phyloP scores from a whole-genome alignment of 53 echinoderm and acorn worm species.

The Mesocentrotus franciscanus region DNA sequence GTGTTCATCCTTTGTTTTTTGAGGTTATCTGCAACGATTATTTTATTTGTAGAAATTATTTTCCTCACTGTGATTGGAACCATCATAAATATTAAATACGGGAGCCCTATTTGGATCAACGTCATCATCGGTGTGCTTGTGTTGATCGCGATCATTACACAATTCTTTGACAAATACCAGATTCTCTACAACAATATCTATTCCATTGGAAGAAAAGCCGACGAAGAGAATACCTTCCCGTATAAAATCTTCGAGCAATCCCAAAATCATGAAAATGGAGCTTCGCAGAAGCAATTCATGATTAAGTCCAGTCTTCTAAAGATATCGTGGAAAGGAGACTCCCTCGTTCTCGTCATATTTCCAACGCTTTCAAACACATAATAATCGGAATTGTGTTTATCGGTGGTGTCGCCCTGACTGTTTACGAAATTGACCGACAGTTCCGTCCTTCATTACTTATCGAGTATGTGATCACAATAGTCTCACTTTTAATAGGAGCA shows the following conservation, averaged over 20 bases:
- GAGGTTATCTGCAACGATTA: not conserved
- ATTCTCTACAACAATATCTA: not conserved
- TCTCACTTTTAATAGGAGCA: not conserved
- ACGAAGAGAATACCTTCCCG: not conserved
- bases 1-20: not conserved
- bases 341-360: not conserved
- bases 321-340: not conserved
- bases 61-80: conserved; percentile 1
- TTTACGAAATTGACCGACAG: not conserved
- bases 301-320: not conserved
- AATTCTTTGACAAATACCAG: conserved; percentile 31
- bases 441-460: not conserved
- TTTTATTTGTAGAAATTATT: not conserved
- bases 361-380: not conserved
- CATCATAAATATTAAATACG: not conserved
- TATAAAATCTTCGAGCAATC: no score
- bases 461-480: not conserved
- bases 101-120: conserved; percentile 15
- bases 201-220: conserved; percentile 15
- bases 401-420: not conserved
- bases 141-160: not conserved
- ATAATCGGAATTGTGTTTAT: not conserved
- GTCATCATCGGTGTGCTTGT: not conserved
- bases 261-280: not conserved
- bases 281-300: not conserved